Conservation (phyloP, 2,113 vertebrate species). For the Casuarius casuarius region DNA sequence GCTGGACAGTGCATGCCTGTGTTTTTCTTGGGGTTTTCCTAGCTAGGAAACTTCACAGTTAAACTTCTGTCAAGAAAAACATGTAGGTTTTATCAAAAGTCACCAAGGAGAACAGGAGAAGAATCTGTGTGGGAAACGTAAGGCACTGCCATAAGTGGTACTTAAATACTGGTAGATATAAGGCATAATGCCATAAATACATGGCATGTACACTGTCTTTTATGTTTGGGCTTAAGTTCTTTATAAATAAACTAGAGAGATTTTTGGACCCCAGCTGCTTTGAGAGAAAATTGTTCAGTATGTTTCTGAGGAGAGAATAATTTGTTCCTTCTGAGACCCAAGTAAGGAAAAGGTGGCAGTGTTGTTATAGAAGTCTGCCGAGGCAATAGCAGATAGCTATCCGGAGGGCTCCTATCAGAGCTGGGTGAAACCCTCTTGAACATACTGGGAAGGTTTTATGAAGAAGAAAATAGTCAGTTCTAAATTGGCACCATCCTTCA, state of each 20-base stretch:
- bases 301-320: neutral
- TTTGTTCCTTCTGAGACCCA: neutral
- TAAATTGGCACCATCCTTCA: neutral
- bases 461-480: neutral
- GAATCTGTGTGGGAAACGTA: neutral
- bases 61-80: neutral
- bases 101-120: neutral
- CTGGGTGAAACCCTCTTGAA: neutral
- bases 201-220: neutral
- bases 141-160: rapidly evolving
- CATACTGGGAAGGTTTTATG: neutral
- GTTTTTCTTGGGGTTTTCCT: neutral
- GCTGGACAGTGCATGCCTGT: neutral
- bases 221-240: neutral
- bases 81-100: neutral
- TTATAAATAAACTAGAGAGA: neutral
- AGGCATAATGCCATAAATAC: neutral
- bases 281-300: neutral
- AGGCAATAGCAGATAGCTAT: neutral
- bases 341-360: neutral
- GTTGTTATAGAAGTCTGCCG: neutral
- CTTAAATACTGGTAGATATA: neutral
- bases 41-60: neutral
- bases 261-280: neutral
- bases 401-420: neutral